phyloP scores from a whole-genome alignment of 2,888 invertebrate genomes.

The Tenthredo livida region DNA sequence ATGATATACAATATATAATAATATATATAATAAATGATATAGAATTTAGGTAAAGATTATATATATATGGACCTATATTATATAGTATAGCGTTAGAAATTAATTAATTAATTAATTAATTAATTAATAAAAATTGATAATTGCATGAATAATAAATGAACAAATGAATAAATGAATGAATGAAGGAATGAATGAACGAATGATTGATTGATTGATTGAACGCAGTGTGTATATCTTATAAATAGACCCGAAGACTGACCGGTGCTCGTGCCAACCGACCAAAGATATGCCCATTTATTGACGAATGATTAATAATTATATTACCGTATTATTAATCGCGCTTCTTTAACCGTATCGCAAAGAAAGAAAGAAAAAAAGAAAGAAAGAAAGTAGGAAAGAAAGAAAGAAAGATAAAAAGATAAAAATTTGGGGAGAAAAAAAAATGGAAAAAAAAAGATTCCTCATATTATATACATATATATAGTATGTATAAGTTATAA shows the following conservation, averaged over 20 bases:
- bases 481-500: no score
- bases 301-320: constrained; percentile 27
- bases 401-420: neutral
- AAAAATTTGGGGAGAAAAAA: neutral
- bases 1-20: constrained; percentile 11
- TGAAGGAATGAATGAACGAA: neutral
- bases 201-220: neutral
- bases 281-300: constrained; percentile 65
- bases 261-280: constrained; percentile 77
- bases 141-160: neutral
- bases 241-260: constrained; percentile 76
- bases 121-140: neutral
- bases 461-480: neutral
- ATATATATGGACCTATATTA: neutral
- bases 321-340: neutral
- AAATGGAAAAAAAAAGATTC: neutral
- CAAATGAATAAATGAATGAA: neutral
- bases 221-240: constrained; percentile 51
- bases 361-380: neutral
- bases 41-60: neutral
- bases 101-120: constrained; percentile 19
- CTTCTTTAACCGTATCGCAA: neutral
- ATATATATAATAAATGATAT: neutral
- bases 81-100: neutral
- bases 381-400: neutral